Evolutionary conservation across 2,797 vertebrate species (phyloP).

Genomic region (Phoeniculus purpureus): DNA sequence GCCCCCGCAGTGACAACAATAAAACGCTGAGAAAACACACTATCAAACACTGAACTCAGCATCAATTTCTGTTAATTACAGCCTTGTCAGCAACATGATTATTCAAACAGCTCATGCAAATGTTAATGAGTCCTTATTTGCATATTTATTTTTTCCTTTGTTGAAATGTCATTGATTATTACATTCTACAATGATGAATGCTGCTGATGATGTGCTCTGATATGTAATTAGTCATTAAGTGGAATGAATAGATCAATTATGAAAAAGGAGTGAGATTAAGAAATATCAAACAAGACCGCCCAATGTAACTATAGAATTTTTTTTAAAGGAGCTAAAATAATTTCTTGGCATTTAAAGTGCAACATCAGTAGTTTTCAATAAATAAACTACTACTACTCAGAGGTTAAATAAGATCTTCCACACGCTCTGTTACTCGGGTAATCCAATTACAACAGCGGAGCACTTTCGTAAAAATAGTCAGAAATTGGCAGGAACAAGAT

Average conservation of each 20-base stretch:
- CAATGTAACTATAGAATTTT: slow-evolving; percentile 80
- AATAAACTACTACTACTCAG: slow-evolving; percentile 79
- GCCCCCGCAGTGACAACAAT: slow-evolving; percentile 85
- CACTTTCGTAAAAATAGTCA: slow-evolving; percentile 26
- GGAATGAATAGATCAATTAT: slow-evolving; percentile 99
- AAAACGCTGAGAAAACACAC: slow-evolving; percentile 86
- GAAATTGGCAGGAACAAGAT: slow-evolving; percentile 14
- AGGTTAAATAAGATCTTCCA: slow-evolving; percentile 77
- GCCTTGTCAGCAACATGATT: slow-evolving; percentile 98
- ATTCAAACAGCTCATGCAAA: slow-evolving; percentile 99
- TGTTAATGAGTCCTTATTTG: slow-evolving; percentile 99
- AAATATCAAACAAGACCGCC: slow-evolving; percentile 90
- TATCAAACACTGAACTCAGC: slow-evolving; percentile 92
- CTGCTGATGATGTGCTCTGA: slow-evolving; percentile 95
- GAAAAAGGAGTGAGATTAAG: slow-evolving; percentile 90
- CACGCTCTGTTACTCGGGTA: slow-evolving; percentile 71
- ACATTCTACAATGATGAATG: slow-evolving; percentile 99
- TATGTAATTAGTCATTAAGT: slow-evolving; percentile 99
- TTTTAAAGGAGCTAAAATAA: slow-evolving; percentile 78
- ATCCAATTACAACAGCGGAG: slow-evolving; percentile 76
- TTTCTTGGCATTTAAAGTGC: slow-evolving; percentile 82
- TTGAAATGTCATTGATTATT: slow-evolving; percentile 99
- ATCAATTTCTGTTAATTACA: slow-evolving; percentile 97
- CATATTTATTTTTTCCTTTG: slow-evolving; percentile 99
- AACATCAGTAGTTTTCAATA: slow-evolving; percentile 81